Evolutionary conservation across 2,797 vertebrate species (phyloP).

Genomic region (Oreochromis mossambicus): DNA sequence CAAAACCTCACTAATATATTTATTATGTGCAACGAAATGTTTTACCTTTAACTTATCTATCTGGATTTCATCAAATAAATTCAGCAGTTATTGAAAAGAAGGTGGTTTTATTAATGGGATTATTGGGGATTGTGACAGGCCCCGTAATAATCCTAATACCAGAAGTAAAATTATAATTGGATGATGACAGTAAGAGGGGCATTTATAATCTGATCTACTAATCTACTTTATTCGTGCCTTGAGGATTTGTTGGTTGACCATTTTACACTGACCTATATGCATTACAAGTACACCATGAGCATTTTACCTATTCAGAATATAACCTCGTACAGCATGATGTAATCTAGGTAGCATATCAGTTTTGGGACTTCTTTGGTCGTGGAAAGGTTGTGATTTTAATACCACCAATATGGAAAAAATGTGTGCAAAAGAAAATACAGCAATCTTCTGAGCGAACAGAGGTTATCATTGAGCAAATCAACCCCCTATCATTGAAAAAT

Average conservation of each 20-base stretch:
- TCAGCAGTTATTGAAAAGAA: background rate
- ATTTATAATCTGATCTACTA: slow-evolving; percentile 29
- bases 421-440: background rate
- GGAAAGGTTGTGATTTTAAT: background rate
- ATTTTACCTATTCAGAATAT: background rate
- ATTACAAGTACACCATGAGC: background rate
- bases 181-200: slow-evolving; percentile 9
- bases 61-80: background rate
- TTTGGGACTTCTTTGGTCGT: background rate
- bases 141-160: background rate
- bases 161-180: slow-evolving; percentile 19
- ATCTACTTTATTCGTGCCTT: slow-evolving; percentile 14
- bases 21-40: background rate
- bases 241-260: background rate
- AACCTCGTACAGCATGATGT: background rate
- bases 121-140: background rate
- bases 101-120: background rate
- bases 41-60: background rate
- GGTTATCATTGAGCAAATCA: background rate
- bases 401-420: background rate
- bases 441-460: background rate
- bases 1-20: background rate
- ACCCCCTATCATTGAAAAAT: background rate
- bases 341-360: background rate
- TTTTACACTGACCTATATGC: background rate